Evolutionary conservation across 2,888 invertebrate genomes (phyloP), one percentile per base, ranked within the genome.

Genomic region (Aleiodes testaceus): DNA sequence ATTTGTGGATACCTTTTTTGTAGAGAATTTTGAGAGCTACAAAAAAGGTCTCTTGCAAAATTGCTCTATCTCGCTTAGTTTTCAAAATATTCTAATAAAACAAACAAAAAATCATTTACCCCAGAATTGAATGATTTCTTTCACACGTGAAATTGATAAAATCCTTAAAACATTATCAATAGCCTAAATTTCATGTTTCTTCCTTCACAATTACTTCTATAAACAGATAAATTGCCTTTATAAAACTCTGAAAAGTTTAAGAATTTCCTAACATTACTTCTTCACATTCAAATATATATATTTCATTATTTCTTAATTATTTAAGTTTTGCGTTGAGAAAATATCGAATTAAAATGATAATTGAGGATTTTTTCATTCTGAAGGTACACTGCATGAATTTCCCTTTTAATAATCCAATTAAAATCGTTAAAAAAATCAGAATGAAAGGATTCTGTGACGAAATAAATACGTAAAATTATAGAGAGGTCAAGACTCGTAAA

Each of bases 401-500:
- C 52, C n/a, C 5, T 30, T 26, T 26, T 1, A 2, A 26, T 30
- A 14, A 1, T 30, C 45, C 9, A 12, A 63, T 47, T 49, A 68
- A 7, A 2, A 9, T 36, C 11, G 2, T 36, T 36, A 36, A 6
- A 36, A 1, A 2, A 36, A 55, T 72, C 64, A 75, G 52, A 74
- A 74, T 44, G 75, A 77, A 61, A 74, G 70, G 47, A 73, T 78
- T 66, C 75, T 75, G 66, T 72, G 68, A 53, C 75, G 76, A 50
- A 69, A 70, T 42, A 70, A 72, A 70, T 74, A 69, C 47, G 52
- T 44, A 45, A 76, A 73, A 69, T 68, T 70, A 52, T 72, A 68
- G 70, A 75, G 79, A 79, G 84, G 92, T 95, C 94, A 97, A 88
- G 97, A 96, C 86, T 97, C 96, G 88, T 97, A 97, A 75, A 97